Evolutionary conservation across 2,797 vertebrate species (phyloP), one percentile per base, ranked within the genome.

Genomic region (Eremophila alpestris): DNA sequence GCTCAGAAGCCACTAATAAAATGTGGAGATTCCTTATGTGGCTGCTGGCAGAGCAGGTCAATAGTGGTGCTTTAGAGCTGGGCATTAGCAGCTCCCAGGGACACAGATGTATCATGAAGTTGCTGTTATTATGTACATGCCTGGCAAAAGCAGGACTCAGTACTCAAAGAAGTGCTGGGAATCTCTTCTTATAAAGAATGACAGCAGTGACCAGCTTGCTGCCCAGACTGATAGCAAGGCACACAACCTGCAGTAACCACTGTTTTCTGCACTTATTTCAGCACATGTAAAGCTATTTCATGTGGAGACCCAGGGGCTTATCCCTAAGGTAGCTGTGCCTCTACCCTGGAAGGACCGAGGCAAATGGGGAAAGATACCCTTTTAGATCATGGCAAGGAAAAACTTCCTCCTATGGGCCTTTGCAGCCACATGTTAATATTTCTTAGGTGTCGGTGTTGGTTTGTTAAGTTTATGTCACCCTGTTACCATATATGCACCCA

Each of bases 1-100:
- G 94, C 94, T 97, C 95, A 96, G 78, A 95, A 95, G 91, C 73
- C 88, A 90, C 94, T 91, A 96, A 94, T 92, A 95, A 96, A 97
- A 91, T 2, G 56, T 38, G 27, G 40, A 63, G 55, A 95, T 90
- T 97, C 91, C 85, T 95, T 73, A 85, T 5, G 56, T 18, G 67
- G 83, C 89, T 94, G 92, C 93, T 75, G 68, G 95, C 48, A 94
- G 94, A 94, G 67, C 80, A 87, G 40, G 2, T 62, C 83, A 93
- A 71, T 16, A 86, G 63, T 34, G 45, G 51, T 91, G 91, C 89
- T 93, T 94, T 71, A 88, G 59, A 93, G 88, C 90, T 77, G 78
- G 90, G 70, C 87, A 95, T 93, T 79, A 82, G 76, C n/a, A 91
- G 49, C 70, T 94, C 45, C 48, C 75, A 54, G 1, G 2, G 74